These are phyloP conservation scores for Leistus spinibarbis DNA, from an alignment of 2,888 invertebrate species.

Conservation along the genomic window DNA sequence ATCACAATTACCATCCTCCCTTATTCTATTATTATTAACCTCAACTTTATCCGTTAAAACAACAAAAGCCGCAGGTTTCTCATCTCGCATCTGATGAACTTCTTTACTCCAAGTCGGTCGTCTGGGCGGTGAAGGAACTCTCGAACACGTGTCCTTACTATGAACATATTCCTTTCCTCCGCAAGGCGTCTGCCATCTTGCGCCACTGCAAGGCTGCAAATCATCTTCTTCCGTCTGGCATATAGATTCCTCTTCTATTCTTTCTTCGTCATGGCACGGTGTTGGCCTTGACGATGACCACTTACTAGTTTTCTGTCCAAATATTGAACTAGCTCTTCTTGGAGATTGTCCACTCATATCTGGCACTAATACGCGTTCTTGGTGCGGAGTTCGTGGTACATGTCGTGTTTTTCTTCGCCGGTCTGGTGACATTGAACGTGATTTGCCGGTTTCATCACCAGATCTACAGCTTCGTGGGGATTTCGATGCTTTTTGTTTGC, in stretches of 20 bases:
- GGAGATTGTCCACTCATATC: slow-evolving; percentile 14
- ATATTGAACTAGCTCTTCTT: slow-evolving; percentile 30
- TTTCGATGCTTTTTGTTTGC: slow-evolving; percentile 20
- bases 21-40: slow-evolving; percentile 33
- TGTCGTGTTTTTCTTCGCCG: slow-evolving; percentile 14
- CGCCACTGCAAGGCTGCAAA: slow-evolving; percentile 1
- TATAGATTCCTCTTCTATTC: slow-evolving; percentile 38
- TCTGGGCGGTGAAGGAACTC: slow-evolving; percentile 18
- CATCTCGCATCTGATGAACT: slow-evolving; percentile 7
- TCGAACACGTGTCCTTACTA: not conserved
- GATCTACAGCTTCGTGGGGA: not conserved
- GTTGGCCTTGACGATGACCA: slow-evolving; percentile 27
- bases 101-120: slow-evolving; percentile 14
- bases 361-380: slow-evolving; percentile 30
- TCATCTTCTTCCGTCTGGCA: not conserved
- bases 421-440: slow-evolving; percentile 26
- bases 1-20: not conserved
- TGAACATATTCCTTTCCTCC: not conserved
- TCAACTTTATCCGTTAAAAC: slow-evolving; percentile 32
- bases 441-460: not conserved
- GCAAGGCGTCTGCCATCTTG: not conserved
- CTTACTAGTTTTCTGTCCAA: slow-evolving; percentile 23
- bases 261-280: slow-evolving; percentile 40
- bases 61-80: slow-evolving; percentile 30
- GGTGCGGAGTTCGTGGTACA: slow-evolving; percentile 21